Evolutionary conservation across 2,888 invertebrate species (phyloP).

Genomic region (Euplagia quadripunctaria): DNA sequence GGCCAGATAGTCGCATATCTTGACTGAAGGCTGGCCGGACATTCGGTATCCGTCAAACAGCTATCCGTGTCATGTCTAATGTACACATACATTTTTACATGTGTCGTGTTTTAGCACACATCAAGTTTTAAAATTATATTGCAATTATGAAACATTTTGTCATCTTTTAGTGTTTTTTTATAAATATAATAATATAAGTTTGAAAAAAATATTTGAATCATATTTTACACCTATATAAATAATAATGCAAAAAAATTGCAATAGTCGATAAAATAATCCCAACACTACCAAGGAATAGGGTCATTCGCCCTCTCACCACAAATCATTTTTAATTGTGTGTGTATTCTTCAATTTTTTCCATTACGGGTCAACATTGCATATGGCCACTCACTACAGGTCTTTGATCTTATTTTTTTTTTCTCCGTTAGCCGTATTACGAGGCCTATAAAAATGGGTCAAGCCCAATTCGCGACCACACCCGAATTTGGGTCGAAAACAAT

Average conservation of each 20-base stretch:
- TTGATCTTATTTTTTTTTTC: slow-evolving; percentile 68
- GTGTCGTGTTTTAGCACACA: too few relatives aligned
- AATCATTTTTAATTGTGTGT: slow-evolving; percentile 86
- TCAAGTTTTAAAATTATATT: too few relatives aligned
- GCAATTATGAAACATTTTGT: too few relatives aligned
- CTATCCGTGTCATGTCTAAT: too few relatives aligned
- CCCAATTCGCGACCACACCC: slow-evolving; percentile 58
- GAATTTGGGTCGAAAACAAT: slow-evolving; percentile 76
- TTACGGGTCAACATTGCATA: slow-evolving; percentile 69
- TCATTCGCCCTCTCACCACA: slow-evolving; percentile 81
- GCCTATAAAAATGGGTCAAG: slow-evolving; percentile 77
- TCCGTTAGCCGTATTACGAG: slow-evolving; percentile 62
- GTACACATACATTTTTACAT: too few relatives aligned
- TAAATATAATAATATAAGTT: too few relatives aligned
- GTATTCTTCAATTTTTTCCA: slow-evolving; percentile 81
- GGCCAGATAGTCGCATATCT: too few relatives aligned
- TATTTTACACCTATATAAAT: neutral
- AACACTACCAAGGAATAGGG: slow-evolving; percentile 77
- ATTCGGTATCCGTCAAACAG: too few relatives aligned
- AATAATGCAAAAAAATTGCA: slow-evolving; percentile 12
- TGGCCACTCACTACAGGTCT: slow-evolving; percentile 61
- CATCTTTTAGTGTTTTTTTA: too few relatives aligned
- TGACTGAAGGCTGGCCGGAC: too few relatives aligned
- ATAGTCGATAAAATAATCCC: slow-evolving; percentile 47
- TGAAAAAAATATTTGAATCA: too few relatives aligned